phyloP scores from a whole-genome alignment of 2,888 invertebrate species.

The Orthosia cruda region DNA sequence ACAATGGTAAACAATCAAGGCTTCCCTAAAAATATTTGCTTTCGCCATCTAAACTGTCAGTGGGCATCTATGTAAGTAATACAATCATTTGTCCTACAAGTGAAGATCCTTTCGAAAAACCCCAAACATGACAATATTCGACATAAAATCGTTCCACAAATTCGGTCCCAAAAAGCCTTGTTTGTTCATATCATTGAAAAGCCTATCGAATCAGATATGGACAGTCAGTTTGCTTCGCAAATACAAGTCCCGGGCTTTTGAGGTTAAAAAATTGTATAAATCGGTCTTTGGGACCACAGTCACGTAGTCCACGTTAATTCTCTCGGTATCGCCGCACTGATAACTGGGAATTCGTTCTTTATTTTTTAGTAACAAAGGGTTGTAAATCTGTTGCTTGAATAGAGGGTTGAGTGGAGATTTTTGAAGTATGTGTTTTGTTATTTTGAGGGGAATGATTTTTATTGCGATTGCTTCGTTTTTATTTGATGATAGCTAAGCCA shows the following conservation, averaged over 20 bases:
- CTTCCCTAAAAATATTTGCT: not conserved
- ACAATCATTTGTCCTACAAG: slow-evolving; percentile 21
- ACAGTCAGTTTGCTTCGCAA: slow-evolving; percentile 67
- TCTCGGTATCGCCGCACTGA: slow-evolving; percentile 72
- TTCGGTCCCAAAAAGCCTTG: slow-evolving; percentile 51
- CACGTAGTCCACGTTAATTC: slow-evolving; percentile 69
- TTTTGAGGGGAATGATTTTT: slow-evolving; percentile 44
- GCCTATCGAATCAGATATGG: slow-evolving; percentile 68
- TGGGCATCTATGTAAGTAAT: not conserved
- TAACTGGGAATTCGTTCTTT: slow-evolving; percentile 80
- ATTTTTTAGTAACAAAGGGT: slow-evolving; percentile 68
- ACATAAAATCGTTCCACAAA: slow-evolving; percentile 45
- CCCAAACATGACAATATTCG: slow-evolving; percentile 34
- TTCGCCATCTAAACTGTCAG: not conserved
- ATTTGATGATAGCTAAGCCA: slow-evolving; percentile 17
- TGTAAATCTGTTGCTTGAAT: slow-evolving; percentile 49
- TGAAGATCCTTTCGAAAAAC: slow-evolving; percentile 21
- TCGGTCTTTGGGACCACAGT: slow-evolving; percentile 54
- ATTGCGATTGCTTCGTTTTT: slow-evolving; percentile 40
- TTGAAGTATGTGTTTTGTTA: slow-evolving; percentile 45
- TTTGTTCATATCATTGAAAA: slow-evolving; percentile 69
- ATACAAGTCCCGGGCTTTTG: slow-evolving; percentile 57
- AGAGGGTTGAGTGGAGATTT: slow-evolving; percentile 34
- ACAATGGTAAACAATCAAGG: too few relatives aligned
- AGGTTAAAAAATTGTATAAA: slow-evolving; percentile 66